Percentiles rank a stretch among this genome's conserved stretches.
Evolutionary conservation across 2,797 vertebrate species (phyloP).

Genomic region (Tokudaia muenninki): DNA sequence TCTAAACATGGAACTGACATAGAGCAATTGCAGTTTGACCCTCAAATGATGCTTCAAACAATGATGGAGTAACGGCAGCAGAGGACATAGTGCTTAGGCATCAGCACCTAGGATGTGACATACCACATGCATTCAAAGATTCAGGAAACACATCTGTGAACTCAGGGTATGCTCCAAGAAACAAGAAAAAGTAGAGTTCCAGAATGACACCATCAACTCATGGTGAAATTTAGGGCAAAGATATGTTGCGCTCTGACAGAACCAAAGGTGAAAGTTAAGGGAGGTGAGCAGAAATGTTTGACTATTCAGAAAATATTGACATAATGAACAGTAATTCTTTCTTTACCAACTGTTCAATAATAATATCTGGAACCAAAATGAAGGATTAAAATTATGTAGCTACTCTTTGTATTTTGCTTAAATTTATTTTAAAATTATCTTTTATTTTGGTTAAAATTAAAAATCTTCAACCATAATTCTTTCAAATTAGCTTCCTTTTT

Average conservation of each 20-base stretch:
- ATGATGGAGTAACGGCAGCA: neutral
- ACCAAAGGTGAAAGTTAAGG: neutral
- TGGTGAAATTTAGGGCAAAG: neutral
- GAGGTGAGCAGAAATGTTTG: neutral
- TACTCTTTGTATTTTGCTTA: neutral
- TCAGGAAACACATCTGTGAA: neutral
- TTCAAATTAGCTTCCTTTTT: slow-evolving; percentile 1
- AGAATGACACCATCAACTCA: neutral
- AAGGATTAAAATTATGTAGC: neutral
- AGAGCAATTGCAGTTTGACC: neutral
- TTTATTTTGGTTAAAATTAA: neutral
- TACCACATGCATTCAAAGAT: neutral
- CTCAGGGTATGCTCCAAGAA: neutral
- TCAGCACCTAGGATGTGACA: neutral
- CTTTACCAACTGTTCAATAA: neutral
- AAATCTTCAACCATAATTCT: neutral
- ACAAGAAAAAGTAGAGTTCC: neutral
- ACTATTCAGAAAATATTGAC: neutral
- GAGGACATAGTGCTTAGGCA: neutral
- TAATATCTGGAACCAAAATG: slow-evolving; percentile 14
- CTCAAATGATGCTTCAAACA: neutral
- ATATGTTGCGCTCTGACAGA: neutral
- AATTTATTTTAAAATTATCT: slow-evolving; percentile 5
- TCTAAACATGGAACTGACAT: neutral
- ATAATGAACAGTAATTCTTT: neutral